phyloP scores from a whole-genome alignment of 2,888 invertebrate genomes.

The Eupithecia exiguata region DNA sequence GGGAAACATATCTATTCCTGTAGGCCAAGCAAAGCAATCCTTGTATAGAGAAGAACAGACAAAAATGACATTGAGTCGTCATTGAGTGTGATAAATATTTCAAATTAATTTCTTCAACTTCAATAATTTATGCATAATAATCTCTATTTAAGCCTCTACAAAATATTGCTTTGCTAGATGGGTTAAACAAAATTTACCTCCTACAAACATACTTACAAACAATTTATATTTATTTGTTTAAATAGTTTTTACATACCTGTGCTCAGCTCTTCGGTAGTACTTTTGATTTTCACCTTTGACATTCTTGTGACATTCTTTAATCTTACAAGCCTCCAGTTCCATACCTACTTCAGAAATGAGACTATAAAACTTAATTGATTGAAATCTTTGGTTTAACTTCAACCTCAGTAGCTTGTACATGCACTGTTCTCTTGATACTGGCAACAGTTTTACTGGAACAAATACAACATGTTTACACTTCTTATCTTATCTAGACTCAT shows the following conservation, averaged over 20 bases:
- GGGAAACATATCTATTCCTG: too few relatives aligned
- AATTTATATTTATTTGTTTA: neutral
- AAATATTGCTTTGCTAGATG: neutral
- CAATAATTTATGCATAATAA: neutral
- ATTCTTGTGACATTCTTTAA: conserved; percentile 58
- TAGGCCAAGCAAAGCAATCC: too few relatives aligned
- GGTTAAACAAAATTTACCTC: neutral
- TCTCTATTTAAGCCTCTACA: neutral
- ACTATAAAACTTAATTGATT: conserved; percentile 41
- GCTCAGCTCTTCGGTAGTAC: conserved; percentile 75
- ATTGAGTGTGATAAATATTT: neutral
- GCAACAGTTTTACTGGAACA: conserved; percentile 36
- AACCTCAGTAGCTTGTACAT: conserved; percentile 41
- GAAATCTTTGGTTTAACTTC: conserved; percentile 44
- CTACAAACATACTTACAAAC: neutral
- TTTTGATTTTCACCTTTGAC: conserved; percentile 62
- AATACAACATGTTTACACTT: conserved; percentile 21
- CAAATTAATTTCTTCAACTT: neutral
- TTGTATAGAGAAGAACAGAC: too few relatives aligned
- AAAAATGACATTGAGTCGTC: neutral
- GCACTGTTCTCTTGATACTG: conserved; percentile 31
- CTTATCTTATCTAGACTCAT: conserved; percentile 11
- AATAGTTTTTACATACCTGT: conserved; percentile 65
- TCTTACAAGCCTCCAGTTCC: conserved; percentile 58
- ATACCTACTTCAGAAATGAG: conserved; percentile 20